phyloP scores from a whole-genome alignment of 2,113 vertebrate species.

The Syngnathus typhle region DNA sequence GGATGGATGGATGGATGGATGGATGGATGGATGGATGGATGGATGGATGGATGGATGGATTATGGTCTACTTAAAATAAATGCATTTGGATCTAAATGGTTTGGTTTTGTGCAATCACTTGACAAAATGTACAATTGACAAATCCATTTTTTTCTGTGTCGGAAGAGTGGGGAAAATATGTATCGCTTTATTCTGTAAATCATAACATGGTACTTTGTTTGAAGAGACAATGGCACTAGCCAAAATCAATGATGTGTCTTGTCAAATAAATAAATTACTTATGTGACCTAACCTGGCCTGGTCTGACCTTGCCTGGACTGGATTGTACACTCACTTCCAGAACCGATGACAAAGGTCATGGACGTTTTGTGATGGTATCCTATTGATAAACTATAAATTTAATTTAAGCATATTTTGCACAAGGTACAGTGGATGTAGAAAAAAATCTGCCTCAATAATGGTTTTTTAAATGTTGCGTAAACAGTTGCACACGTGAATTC shows the following conservation, averaged over 20 bases:
- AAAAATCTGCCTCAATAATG: background rate
- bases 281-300: too few species aligned
- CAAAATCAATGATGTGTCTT: background rate
- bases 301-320: background rate
- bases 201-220: background rate
- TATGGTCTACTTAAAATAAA: too few species aligned
- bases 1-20: too few species aligned
- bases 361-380: background rate
- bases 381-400: background rate
- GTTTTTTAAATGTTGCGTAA: too few species aligned
- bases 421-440: background rate
- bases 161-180: background rate
- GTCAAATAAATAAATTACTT: background rate
- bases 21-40: too few species aligned
- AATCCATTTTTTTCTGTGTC: too few species aligned
- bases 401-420: background rate
- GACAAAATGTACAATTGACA: too few species aligned
- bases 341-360: background rate
- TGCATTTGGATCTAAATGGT: too few species aligned
- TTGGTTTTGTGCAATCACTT: too few species aligned
- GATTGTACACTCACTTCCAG: background rate
- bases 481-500: constrained; percentile 4
- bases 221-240: background rate
- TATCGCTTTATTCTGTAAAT: background rate
- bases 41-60: too few species aligned